phyloP scores from a whole-genome alignment of 2,888 invertebrate genomes.

The Acanthosepion pharaonis region DNA sequence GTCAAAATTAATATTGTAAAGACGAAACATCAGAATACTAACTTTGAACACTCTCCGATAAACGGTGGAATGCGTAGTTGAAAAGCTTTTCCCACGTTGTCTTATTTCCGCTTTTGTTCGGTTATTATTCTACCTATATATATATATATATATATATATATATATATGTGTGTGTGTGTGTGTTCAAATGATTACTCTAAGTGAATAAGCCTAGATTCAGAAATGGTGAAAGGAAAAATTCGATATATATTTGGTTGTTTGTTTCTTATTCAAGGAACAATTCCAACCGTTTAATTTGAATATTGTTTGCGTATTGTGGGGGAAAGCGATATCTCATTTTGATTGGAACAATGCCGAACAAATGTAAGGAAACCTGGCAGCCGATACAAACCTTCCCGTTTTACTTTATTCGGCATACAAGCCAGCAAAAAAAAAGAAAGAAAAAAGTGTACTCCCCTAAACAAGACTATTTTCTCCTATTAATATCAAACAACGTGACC shows the following conservation, averaged over 20 bases:
- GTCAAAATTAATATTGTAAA: too few relatives aligned
- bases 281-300: neutral
- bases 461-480: neutral
- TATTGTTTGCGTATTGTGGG: neutral
- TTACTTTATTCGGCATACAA: neutral
- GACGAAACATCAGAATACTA: too few relatives aligned
- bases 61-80: too few relatives aligned
- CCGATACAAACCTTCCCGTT: neutral
- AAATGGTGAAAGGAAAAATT: neutral
- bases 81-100: too few relatives aligned
- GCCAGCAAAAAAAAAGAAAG: neutral
- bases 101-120: too few relatives aligned
- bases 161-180: neutral
- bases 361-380: conserved; percentile 20
- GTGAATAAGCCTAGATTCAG: neutral
- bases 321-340: neutral
- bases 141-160: neutral
- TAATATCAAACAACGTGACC: conserved; percentile 9
- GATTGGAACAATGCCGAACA: neutral
- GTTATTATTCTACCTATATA: too few relatives aligned
- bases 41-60: too few relatives aligned
- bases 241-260: neutral
- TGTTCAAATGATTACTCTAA: neutral
- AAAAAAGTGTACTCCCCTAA: neutral
- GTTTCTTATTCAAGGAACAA: neutral